Percentiles rank a stretch among this genome's conserved stretches.
Evolutionary conservation across 1,140 invertebrate species (phyloP).

Genomic region (Heterodera schachtii): DNA sequence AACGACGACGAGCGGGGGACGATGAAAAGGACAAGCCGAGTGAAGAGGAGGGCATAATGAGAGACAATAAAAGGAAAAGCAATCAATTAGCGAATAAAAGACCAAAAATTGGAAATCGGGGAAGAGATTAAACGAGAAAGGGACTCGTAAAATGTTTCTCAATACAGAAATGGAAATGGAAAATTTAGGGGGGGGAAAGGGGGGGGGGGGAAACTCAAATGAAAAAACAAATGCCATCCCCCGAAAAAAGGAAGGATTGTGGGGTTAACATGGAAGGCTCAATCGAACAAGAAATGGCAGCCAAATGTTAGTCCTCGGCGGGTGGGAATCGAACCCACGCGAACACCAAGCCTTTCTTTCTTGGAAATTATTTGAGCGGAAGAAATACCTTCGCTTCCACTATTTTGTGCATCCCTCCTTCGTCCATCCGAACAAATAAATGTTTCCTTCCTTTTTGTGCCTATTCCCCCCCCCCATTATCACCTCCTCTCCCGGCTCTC

Average conservation of each 20-base stretch:
- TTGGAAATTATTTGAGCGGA: not conserved
- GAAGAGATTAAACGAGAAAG: no score
- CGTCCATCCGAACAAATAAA: not conserved
- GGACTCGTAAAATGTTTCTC: not conserved
- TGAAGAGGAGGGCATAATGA: not conserved
- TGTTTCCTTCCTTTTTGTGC: not conserved
- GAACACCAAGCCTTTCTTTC: no score
- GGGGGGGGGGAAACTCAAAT: not conserved
- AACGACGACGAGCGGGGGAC: not conserved
- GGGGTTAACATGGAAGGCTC: no score
- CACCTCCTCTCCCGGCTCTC: not conserved
- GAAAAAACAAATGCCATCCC: not conserved
- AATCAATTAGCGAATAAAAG: not conserved
- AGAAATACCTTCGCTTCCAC: not conserved
- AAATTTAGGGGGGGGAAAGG: not conserved
- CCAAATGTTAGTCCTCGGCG: not conserved
- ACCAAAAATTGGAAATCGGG: not conserved
- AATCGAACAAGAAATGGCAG: not conserved
- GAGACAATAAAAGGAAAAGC: not conserved
- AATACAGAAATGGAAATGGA: not conserved
- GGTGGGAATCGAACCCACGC: not conserved
- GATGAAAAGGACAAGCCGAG: slow-evolving; percentile 8
- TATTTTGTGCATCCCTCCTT: not conserved
- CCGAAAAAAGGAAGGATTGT: not conserved
- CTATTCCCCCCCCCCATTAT: not conserved